Base-by-base conservation (phyloP, 2,888 invertebrate genomes). In the Amphipoea lucens region DNA sequence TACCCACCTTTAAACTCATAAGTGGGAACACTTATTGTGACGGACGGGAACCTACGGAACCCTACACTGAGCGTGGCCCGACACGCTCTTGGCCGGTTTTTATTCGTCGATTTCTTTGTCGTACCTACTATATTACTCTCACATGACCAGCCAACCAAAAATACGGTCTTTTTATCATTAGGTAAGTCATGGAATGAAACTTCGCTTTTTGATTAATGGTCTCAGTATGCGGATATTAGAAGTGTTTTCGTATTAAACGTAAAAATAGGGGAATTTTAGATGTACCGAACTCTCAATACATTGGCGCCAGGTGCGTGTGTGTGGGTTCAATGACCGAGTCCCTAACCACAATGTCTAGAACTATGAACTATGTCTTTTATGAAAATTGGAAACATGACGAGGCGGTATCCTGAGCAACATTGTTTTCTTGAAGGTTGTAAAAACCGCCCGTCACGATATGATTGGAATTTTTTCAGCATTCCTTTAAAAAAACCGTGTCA, bases 381-480 rank as follows among this genome's bases (percentile, higher is more conserved):
- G 78, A 86, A 84, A 78, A 83, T 86, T 86, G 70, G 82, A 82
- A 84, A 45, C 67, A 74, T 84, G 84, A 84, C 78, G n/a, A 36
- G 40, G 83, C 82, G 20, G 11, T 71, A 45, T 77, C 20, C 70
- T 62, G 36, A 29, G 29, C 45, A 48, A 73, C 75, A 71, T 86
- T 63, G 60, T 72, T 83, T 66, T 74, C 70, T 75, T 86, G 65
- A 51, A 42, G 45, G 36, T 48, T 83, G 5, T n/a, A 42, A 54
- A 72, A 74, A 51, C 74, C 4, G 42, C 70, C 23, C n/a, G 77
- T 73, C 86, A 82, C 54, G 36, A 51, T 73, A 62, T 76, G 70
- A 86, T 76, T 70, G 69, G 68, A 73, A 17, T 67, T 36, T 75
- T 85, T 65, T 76, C 57, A 72, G 12, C 14, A 57, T 66, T 62